A percentile compares a stretch with the other conserved stretches of the same genome.
phyloP scores from a whole-genome alignment of 1,140 invertebrate genomes.

The Drosophila varians region DNA sequence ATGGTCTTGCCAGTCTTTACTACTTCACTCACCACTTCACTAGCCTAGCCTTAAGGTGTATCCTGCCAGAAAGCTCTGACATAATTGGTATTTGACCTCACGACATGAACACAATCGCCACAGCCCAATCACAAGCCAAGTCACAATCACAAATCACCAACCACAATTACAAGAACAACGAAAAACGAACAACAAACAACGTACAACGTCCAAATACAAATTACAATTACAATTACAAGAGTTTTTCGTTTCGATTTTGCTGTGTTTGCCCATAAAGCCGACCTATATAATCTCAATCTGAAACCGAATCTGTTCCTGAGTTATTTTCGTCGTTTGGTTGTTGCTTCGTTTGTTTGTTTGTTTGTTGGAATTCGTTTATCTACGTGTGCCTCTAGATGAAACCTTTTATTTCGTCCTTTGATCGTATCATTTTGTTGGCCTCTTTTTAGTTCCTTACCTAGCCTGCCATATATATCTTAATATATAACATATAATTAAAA shows the following conservation, averaged over 20 bases:
- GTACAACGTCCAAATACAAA: slow-evolving; percentile 5
- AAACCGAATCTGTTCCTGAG: slow-evolving; percentile 42
- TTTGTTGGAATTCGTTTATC: slow-evolving; percentile 56
- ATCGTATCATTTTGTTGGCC: slow-evolving; percentile 48
- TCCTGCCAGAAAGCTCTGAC: slow-evolving; percentile 57
- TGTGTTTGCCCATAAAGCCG: slow-evolving; percentile 33
- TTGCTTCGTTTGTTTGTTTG: slow-evolving; percentile 72
- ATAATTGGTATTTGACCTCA: slow-evolving; percentile 77
- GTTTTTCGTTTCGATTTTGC: slow-evolving; percentile 49
- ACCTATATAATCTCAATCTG: slow-evolving; percentile 9
- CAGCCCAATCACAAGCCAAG: slow-evolving; percentile 18
- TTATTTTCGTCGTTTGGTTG: slow-evolving; percentile 72
- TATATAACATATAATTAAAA: slow-evolving; percentile 18
- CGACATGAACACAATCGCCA: slow-evolving; percentile 23
- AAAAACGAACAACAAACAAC: too few species aligned
- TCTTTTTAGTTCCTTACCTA: slow-evolving; percentile 53
- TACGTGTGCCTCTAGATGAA: slow-evolving; percentile 66
- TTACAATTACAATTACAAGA: slow-evolving; percentile 37
- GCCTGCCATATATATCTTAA: slow-evolving; percentile 34
- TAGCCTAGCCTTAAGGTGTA: background rate
- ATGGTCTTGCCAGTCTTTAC: slow-evolving; percentile 37
- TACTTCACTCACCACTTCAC: slow-evolving; percentile 22
- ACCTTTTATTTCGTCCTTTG: slow-evolving; percentile 21
- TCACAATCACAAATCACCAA: slow-evolving; percentile 4
- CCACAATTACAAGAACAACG: slow-evolving; percentile 26